Base-by-base conservation (phyloP, 2,113 vertebrate genomes). In the Rutilus rutilus region DNA sequence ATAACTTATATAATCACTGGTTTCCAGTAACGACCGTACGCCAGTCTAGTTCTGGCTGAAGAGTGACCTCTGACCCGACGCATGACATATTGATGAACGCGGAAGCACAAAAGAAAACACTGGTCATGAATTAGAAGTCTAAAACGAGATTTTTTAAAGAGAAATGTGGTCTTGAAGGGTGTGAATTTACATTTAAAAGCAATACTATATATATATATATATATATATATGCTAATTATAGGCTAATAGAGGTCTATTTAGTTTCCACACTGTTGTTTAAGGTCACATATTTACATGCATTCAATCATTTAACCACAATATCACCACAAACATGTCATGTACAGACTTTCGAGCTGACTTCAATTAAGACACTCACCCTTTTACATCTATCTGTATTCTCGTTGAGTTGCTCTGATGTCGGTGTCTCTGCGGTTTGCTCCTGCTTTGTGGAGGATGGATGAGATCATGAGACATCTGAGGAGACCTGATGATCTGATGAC, bases 331-430 rank as follows among this genome's bases (percentile, higher is more conserved):
- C 33, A 69, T 50, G 47, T 33, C 73, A 52, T 33, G 8, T 25
- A 12, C 4, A 11, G 21, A 59, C 59, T n/a, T 25, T 69, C 1
- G 50, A 42, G 21, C n/a, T 71, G 1, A 60, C 2, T 5, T 8
- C 5, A 21, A 0, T 17, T 11, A 3, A 59, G 6, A 74, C 76
- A 76, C 87, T 84, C 33, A 88, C 87, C 87, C 87, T 8, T 9
- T 86, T 36, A 86, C 11, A 50, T 80, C 87, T 14, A 69, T 75
- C 54, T 80, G 74, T 80, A 19, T 59, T 47, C 47, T 57, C n/a
- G 79, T 79, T 11, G 73, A 64, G 75, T 36, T 80, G 4, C 8
- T 67, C 14, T 54, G 78, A 33, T n/a, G 4, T 54, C 77, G 52
- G 21, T 45, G 50, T 71, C 50, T 64, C 21, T 86, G 71, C 39